Conservation (phyloP, 2,797 vertebrate species). For the Lycodopsis pacificus region DNA sequence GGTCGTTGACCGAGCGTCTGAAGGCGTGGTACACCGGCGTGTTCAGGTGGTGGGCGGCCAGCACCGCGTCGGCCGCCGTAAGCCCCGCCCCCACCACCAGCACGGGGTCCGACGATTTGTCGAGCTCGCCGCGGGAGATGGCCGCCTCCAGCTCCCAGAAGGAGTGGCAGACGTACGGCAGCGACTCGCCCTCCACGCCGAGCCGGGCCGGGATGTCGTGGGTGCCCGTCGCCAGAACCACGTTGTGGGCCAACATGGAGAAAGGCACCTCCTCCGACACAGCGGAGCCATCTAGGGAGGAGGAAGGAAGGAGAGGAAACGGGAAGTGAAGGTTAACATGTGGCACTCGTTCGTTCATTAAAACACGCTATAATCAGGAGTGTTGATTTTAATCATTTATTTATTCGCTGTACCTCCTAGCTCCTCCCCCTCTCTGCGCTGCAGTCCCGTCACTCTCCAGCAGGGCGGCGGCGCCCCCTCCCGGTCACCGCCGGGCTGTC, state of each 20-base stretch:
- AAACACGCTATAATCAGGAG: not conserved
- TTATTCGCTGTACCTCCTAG: slow-evolving; percentile 61
- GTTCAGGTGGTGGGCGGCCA: slow-evolving; percentile 84
- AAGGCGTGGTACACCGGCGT: slow-evolving; percentile 85
- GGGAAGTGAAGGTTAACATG: not conserved
- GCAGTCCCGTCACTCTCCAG: slow-evolving; percentile 77
- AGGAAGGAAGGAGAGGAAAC: not conserved
- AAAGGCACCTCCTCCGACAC: slow-evolving; percentile 78
- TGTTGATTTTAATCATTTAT: not conserved
- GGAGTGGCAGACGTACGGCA: slow-evolving; percentile 85
- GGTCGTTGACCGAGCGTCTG: slow-evolving; percentile 80
- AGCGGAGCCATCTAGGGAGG: slow-evolving; percentile 46
- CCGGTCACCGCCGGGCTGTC: slow-evolving; percentile 41
- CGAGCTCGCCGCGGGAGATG: slow-evolving; percentile 78
- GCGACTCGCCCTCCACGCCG: slow-evolving; percentile 82
- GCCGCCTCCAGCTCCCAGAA: slow-evolving; percentile 86
- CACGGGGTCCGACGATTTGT: slow-evolving; percentile 78
- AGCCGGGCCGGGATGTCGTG: slow-evolving; percentile 84
- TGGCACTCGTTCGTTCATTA: not conserved
- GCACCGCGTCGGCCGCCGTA: slow-evolving; percentile 84
- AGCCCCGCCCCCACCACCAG: slow-evolving; percentile 87
- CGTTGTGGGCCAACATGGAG: slow-evolving; percentile 77
- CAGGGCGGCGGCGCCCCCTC: slow-evolving; percentile 57
- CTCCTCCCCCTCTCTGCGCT: slow-evolving; percentile 65
- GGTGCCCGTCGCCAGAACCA: slow-evolving; percentile 87